Conservation (phyloP, 2,888 invertebrate genomes). For the Drosophila eohydei region DNA sequence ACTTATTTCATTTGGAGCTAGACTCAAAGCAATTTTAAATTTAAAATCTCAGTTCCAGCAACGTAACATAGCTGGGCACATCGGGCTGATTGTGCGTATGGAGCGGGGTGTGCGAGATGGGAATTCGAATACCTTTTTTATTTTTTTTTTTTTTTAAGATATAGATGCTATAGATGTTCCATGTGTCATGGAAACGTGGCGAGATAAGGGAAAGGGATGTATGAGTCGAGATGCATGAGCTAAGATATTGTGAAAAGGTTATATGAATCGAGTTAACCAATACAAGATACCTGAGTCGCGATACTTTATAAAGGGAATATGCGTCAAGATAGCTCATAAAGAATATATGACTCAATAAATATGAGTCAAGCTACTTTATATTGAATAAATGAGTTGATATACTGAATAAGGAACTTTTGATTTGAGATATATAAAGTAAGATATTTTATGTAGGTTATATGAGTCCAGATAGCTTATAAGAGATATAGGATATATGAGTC, state of each 20-base stretch:
- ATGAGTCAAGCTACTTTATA: not conserved
- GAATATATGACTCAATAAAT: not conserved
- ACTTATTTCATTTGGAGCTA: not conserved
- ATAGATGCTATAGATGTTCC: too few relatives aligned
- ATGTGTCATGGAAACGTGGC: not conserved
- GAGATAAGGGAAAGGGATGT: not conserved
- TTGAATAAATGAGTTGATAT: not conserved
- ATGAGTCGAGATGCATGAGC: not conserved
- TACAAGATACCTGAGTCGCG: too few relatives aligned
- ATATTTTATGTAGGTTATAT: not conserved
- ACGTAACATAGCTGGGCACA: not conserved
- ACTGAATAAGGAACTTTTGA: too few relatives aligned
- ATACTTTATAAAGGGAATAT: not conserved
- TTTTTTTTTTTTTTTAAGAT: too few relatives aligned
- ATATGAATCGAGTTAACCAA: not conserved
- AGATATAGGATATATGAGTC: not conserved
- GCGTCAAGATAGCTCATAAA: not conserved
- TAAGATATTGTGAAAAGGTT: too few relatives aligned
- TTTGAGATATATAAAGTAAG: too few relatives aligned
- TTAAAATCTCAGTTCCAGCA: not conserved
- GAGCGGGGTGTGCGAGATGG: not conserved
- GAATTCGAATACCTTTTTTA: not conserved
- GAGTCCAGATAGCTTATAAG: not conserved
- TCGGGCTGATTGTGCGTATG: not conserved
- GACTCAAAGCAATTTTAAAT: not conserved